Evolutionary conservation across 2,113 vertebrate species (phyloP), one percentile per base, ranked within the genome.

Genomic region (Sinosuthora webbiana): DNA sequence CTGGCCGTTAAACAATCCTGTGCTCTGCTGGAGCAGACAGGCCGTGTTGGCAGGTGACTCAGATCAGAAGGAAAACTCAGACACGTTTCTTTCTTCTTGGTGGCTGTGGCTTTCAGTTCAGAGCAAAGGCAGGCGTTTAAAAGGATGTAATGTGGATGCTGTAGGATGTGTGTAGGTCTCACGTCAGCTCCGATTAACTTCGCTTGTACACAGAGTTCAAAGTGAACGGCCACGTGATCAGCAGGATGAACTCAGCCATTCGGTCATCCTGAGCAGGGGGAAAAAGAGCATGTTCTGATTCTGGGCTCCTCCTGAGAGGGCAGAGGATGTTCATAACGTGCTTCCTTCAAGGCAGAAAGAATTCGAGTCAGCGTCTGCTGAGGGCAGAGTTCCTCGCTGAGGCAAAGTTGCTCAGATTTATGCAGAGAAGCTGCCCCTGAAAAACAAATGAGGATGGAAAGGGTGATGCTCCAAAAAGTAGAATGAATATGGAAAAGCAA

Each of bases 51-150:
- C 86, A 90, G 93, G 53, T 89, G 65, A 81, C 69, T 84, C n/a
- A 95, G 64, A 91, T 83, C 68, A 81, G 77, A 94, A 94, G 83
- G 75, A 87, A 94, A 78, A 71, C 11, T 30, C 30, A 76, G 80
- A 35, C 71, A 16, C 0, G 0, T n/a, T 82, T 81, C 57, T 55
- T 82, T 77, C 59, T 69, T 79, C 74, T 60, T 42, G 69, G 67
- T 74, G 64, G 56, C 77, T 69, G 78, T 90, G 78, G 74, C 82
- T 95, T 93, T 93, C 30, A 35, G 82, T 77, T 93, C 50, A 62
- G 91, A 85, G 91, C 6, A 9, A 11, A 93, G 75, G 64, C 64
- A 80, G 57, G n/a, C 4, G 0, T 86, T 49, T 42, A 6, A 17
- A 50, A 45, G 44, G 13, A 2, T 12, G 65, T 47, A 55, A 45